Evolutionary conservation across 1,140 invertebrate species (phyloP), one percentile per base, ranked within the genome.

Genomic region (Cryptotermes secundus): DNA sequence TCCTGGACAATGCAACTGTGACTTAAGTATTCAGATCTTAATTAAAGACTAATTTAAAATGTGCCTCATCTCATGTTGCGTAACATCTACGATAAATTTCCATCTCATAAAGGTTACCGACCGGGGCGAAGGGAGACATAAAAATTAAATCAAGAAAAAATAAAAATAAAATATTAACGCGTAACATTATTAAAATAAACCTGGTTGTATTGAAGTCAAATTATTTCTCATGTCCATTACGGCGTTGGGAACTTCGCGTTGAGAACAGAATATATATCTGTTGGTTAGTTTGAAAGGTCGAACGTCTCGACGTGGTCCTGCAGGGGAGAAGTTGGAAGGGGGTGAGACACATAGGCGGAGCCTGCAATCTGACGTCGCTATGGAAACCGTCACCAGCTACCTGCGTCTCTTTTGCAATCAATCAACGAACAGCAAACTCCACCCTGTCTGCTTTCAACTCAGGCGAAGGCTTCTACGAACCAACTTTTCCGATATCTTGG

Each of bases 401-500:
- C 59, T 72, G 59, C 59, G 14, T 72, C 59, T 72, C 59, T 72
- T 72, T 72, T n/a, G 59, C 59, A 72, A 72, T 72, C 59, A 72
- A 72, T 72, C 59, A 72, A 72, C 31, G 59, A 72, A 72, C 26
- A 31, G 26, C n/a, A 6, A 72, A 72, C 59, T 16, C 59, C 59
- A 72, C 59, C 59, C 59, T 72, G 59, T 72, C 59, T 31, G 31
- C 59, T 72, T 72, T 72, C n/a, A 72, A 31, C 59, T 31, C 59
- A 72, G 2, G n/a, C n/a, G 59, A 31, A 6, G 59, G 31, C 59
- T n/a, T 72, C 59, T 12, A 59, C 6, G 53, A 59, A 59, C 4
- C 9, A n/a, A 72, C n/a, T n/a, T 72, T 72, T 72, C 7, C n/a
- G 9, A 4, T n/a, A n/a, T 1, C 59, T 72, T 72, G 26, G 59